These are phyloP conservation scores for Micromussa lordhowensis DNA, from an alignment of 92 coral and sea anemone species.

Conservation along the genomic window DNA sequence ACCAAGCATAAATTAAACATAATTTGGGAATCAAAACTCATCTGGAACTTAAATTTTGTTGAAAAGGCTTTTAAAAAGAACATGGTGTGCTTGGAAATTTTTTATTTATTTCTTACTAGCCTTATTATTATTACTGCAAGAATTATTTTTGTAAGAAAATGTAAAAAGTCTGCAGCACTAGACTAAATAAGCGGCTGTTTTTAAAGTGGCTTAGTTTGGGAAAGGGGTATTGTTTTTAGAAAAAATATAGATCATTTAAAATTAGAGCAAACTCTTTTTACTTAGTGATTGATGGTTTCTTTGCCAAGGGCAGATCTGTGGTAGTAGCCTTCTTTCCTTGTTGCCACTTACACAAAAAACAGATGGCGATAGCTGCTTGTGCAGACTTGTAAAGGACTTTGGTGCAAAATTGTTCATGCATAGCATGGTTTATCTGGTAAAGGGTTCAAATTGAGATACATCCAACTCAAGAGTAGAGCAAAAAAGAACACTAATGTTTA, in stretches of 20 bases:
- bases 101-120: constrained; percentile 12
- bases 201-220: neutral
- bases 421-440: no score
- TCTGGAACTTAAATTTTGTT: neutral
- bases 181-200: neutral
- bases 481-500: no score
- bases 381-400: no score
- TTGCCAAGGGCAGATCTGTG: neutral
- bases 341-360: neutral
- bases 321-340: neutral
- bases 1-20: no score
- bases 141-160: constrained; percentile 16
- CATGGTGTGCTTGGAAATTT: constrained; percentile 1
- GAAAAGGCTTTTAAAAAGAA: neutral
- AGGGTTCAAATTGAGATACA: no score
- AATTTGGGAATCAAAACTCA: no score
- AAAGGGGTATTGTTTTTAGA: neutral
- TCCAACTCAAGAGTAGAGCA: no score
- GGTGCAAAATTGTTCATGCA: no score
- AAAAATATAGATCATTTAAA: neutral
- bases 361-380: no score
- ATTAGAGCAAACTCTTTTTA: neutral
- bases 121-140: neutral
- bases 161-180: neutral
- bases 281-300: neutral